Evolutionary conservation across 1,140 invertebrate species (phyloP).

Genomic region (Mylabris phalerata): DNA sequence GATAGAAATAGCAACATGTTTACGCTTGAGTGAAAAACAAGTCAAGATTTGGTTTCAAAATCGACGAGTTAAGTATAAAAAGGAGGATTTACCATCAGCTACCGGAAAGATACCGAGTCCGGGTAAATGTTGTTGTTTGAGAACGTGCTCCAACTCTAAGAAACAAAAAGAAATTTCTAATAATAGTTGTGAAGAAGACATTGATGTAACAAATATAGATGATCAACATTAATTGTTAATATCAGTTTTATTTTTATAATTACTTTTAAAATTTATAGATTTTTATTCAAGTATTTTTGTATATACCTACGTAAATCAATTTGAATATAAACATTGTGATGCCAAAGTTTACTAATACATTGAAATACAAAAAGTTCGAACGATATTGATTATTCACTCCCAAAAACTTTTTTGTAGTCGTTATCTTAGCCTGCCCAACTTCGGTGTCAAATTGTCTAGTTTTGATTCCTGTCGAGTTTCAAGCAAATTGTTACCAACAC

Average conservation of each 20-base stretch:
- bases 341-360: conserved; percentile 22
- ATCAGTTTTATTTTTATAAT: conserved; percentile 9
- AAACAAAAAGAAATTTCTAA: conserved; percentile 16
- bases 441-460: neutral
- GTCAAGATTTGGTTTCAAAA: conserved; percentile 96
- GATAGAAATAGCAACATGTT: conserved; percentile 85
- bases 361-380: neutral
- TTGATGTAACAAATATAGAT: conserved; percentile 37
- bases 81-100: conserved; percentile 53
- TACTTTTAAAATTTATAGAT: conserved; percentile 16
- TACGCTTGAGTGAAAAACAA: conserved; percentile 87
- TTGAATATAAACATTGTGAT: conserved; percentile 6
- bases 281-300: conserved; percentile 8
- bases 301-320: neutral
- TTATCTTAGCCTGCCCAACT: neutral
- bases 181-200: conserved; percentile 34
- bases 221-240: conserved; percentile 16
- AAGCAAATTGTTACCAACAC: conserved; percentile 10
- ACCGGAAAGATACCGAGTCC: neutral
- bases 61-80: conserved; percentile 84
- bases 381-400: neutral
- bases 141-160: conserved; percentile 23
- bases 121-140: conserved; percentile 32
- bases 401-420: neutral
- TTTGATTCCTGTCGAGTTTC: neutral